Base-by-base conservation (phyloP, 2,888 invertebrate species). In the Netelia fuscicornis region DNA sequence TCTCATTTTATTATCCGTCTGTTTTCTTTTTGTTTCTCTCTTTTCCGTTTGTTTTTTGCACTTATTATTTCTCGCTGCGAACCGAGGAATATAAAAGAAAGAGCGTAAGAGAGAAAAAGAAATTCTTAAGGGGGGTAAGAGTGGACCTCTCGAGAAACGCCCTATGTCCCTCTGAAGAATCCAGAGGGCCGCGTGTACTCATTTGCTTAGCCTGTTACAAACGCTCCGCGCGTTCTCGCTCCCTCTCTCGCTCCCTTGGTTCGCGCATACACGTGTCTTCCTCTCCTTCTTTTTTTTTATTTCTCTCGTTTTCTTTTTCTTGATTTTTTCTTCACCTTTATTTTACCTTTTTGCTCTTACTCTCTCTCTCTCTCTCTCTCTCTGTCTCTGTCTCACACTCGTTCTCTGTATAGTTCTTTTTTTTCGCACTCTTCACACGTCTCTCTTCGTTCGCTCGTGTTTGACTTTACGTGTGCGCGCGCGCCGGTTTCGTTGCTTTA, bases 191-290 rank as follows among this genome's bases (percentile, higher is more conserved):
- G 84, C 71, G 78, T 88, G 86, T 87, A 88, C 89, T 92, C 91
- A 90, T 91, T 92, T 91, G 91, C 92, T 91, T 89, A 90, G 90
- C 87, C 88, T 88, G 89, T 90, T 90, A 89, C 87, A 86, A 89
- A 88, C 88, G 86, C 86, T 85, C 81, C 68, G 52, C 86, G 48
- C 52, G 52, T 72, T 85, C 79, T 62, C 81, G 42, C 62, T 68
- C 70, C 42, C 68, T 30, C 54, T 52, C 23, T 75, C 30, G 30
- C 30, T 30, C 30, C 5, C 30, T 30, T 30, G 30, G 2, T 30
- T 30, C 48, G 17, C 72, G 25, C 56, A 52, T 62, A 54, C 42
- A 17, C 30, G 56, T 30, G 17, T 11, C 54, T 56, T 72, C 72
- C 54, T 13, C 3, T 9, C 13, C 48, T 2, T 20, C 20, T 20